A percentile compares a stretch with the other conserved stretches of the same genome.
Evolutionary conservation across 1,140 invertebrate species (phyloP).

Genomic region (Mya arenaria): DNA sequence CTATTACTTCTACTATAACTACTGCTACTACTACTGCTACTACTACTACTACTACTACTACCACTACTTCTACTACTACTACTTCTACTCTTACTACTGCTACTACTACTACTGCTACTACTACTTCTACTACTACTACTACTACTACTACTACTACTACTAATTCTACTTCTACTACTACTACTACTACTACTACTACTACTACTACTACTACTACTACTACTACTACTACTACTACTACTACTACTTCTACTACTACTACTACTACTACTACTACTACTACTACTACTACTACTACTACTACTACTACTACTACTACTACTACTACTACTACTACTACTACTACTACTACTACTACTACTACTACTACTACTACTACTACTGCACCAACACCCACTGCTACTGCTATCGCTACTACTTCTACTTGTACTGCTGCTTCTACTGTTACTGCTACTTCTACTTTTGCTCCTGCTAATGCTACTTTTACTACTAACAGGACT

Average conservation of each 20-base stretch:
- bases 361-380: slow-evolving; percentile 49
- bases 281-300: slow-evolving; percentile 16
- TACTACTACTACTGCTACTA: background rate
- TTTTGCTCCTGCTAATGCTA: no score
- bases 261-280: slow-evolving; percentile 10
- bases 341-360: slow-evolving; percentile 49
- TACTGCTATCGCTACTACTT: slow-evolving; percentile 49
- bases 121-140: background rate
- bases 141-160: background rate
- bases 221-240: background rate
- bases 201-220: background rate
- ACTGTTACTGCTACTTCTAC: slow-evolving; percentile 28
- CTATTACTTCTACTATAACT: no score
- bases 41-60: background rate
- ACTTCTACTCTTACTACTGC: no score
- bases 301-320: slow-evolving; percentile 46
- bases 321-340: slow-evolving; percentile 43
- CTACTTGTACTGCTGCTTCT: slow-evolving; percentile 50
- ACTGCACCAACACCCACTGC: no score
- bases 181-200: background rate
- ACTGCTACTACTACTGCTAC: no score
- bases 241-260: background rate
- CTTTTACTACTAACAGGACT: no score
- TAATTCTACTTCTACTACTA: no score
- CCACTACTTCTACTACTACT: background rate